phyloP scores from a whole-genome alignment of 2,113 vertebrate species.

The Cyprinodon variegatus region DNA sequence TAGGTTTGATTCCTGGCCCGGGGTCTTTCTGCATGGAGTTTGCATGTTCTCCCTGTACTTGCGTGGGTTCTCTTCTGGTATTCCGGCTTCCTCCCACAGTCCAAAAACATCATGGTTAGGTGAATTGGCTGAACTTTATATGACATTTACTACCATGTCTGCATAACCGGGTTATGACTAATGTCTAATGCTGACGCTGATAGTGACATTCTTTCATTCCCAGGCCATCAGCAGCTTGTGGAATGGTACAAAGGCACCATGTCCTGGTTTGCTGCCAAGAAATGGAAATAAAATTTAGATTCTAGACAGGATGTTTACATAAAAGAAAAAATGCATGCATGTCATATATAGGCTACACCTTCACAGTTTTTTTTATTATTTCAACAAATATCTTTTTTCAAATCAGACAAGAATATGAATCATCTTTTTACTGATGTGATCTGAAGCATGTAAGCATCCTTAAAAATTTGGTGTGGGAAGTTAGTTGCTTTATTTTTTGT shows the following conservation, averaged over 20 bases:
- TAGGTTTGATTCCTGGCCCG: too few relatives aligned
- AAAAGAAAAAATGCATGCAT: not conserved
- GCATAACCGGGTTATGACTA: not conserved
- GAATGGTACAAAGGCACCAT: slow-evolving; percentile 78
- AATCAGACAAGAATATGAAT: not conserved
- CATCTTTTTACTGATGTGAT: not conserved
- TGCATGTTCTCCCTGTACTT: too few relatives aligned
- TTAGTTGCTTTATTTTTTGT: not conserved
- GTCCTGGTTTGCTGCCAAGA: slow-evolving; percentile 72
- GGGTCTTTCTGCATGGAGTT: too few relatives aligned
- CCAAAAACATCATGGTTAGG: too few relatives aligned
- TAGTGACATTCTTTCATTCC: slow-evolving; percentile 66
- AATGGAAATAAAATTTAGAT: slow-evolving; percentile 4
- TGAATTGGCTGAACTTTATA: not conserved
- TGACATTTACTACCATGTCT: not conserved
- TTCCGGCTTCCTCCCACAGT: too few relatives aligned
- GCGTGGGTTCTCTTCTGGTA: too few relatives aligned
- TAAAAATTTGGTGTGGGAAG: slow-evolving; percentile 19
- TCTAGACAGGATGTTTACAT: not conserved
- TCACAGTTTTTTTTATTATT: not conserved
- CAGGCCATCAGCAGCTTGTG: slow-evolving; percentile 83
- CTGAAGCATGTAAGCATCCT: not conserved
- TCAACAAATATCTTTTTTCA: not conserved
- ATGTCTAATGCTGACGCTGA: not conserved
- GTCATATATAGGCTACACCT: not conserved